Evolutionary conservation across 2,888 invertebrate species (phyloP).

Genomic region (Phyllotreta cruciferae): DNA sequence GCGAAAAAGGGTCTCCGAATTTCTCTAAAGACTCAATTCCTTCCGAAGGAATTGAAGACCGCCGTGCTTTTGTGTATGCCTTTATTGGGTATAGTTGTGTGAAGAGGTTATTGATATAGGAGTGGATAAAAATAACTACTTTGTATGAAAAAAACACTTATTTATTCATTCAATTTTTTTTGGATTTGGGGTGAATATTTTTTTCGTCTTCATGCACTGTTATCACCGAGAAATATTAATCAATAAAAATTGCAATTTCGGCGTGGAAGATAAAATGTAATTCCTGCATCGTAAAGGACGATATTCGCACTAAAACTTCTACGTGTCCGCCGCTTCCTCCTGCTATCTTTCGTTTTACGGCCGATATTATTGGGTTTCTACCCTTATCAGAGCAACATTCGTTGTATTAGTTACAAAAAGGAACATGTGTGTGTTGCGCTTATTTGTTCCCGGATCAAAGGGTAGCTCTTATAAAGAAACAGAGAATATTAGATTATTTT

Average conservation of each 20-base stretch:
- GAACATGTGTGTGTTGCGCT: slow-evolving; percentile 10
- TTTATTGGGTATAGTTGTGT: neutral
- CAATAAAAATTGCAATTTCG: slow-evolving; percentile 3
- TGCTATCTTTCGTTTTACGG: slow-evolving; percentile 21
- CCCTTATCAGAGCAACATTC: slow-evolving; percentile 25
- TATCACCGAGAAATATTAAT: neutral
- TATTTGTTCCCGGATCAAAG: slow-evolving; percentile 2
- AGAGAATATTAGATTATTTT: too few species aligned
- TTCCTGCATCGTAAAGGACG: slow-evolving; percentile 16
- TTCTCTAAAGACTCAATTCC: slow-evolving; percentile 22
- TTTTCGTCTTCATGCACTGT: too few species aligned
- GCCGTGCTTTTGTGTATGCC: slow-evolving; percentile 7
- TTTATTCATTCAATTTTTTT: too few species aligned
- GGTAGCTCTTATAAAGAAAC: neutral
- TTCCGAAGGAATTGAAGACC: slow-evolving; percentile 17
- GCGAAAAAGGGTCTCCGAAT: slow-evolving; percentile 18
- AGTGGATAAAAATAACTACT: slow-evolving; percentile 1
- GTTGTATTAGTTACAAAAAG: slow-evolving; percentile 29
- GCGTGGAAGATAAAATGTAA: slow-evolving; percentile 10
- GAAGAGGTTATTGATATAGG: slow-evolving; percentile 13
- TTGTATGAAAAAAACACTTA: too few species aligned
- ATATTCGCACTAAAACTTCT: slow-evolving; percentile 20
- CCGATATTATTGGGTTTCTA: slow-evolving; percentile 23
- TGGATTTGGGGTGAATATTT: too few species aligned
- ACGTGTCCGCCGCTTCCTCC: slow-evolving; percentile 15